Base-by-base conservation (phyloP, 2,113 vertebrate genomes). In the Chrysemys picta region DNA sequence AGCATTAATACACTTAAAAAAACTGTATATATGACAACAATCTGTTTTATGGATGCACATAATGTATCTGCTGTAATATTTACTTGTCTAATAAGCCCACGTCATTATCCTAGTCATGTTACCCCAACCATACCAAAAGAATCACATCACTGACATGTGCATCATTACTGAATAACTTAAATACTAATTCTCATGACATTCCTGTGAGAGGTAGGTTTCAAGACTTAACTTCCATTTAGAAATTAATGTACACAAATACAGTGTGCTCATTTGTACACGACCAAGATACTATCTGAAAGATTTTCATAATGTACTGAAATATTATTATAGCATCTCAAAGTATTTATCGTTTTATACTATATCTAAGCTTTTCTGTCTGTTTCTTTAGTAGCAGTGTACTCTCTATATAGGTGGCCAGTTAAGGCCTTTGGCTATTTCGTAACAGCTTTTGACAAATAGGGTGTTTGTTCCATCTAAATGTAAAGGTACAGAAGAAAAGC, bases 381-480 rank as follows among this genome's bases (percentile, higher is more conserved):
- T 96, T 27, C 42, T 91, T 14, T 91, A 82, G 88, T 88, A 94
- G 79, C 56, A 89, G 72, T 94, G 92, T 95, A 84, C 95, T 98
- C 89, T 80, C 87, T 88, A 7, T 97, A 93, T 97, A 96, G 96
- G 90, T 97, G 96, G 93, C 94, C 90, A 96, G 54, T 97, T 97
- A 97, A 93, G 75, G 93, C 97, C 42, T 79, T 93, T 96, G 95
- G 91, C 92, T 95, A 89, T 97, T 96, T 97, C 93, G 98, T 99
- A 99, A 99, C 98, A 96, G 98, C 95, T 97, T 98, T 95, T 96
- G 97, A 98, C 97, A 98, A 98, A 98, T 86, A 87, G 79, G 69
- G 97, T 97, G 93, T 98, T 98, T 98, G 97, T 98, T 98, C 96
- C 96, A 98, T 98, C 98, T 99, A 99, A 99, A 99, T 99, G 99